phyloP scores from a whole-genome alignment of 2,888 invertebrate species.

The Dromius quadrimaculatus region DNA sequence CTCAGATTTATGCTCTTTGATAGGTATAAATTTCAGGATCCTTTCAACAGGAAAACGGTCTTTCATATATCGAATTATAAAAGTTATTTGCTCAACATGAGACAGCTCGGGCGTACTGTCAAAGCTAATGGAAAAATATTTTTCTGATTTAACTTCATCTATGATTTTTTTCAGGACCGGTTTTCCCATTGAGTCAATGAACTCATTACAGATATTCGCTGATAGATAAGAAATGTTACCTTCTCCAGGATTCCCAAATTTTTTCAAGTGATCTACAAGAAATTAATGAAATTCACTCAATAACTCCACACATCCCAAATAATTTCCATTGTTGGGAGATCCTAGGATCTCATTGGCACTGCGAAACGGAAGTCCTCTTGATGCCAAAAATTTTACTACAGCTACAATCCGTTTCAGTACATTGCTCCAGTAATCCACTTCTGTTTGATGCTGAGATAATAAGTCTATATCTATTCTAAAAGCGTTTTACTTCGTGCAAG shows the following conservation, averaged over 20 bases:
- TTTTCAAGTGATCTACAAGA: slow-evolving; percentile 53
- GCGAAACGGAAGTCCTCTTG: not conserved
- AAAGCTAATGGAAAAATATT: slow-evolving; percentile 53
- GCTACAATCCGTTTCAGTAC: not conserved
- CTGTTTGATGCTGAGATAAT: too few species aligned
- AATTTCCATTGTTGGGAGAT: not conserved
- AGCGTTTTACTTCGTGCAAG: too few species aligned
- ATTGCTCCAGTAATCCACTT: not conserved
- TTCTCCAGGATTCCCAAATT: slow-evolving; percentile 29
- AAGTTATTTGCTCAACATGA: slow-evolving; percentile 59
- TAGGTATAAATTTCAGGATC: not conserved
- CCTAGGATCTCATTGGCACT: not conserved
- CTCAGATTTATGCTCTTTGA: not conserved
- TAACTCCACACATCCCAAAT: too few species aligned
- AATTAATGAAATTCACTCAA: slow-evolving; percentile 21
- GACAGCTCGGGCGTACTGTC: slow-evolving; percentile 59
- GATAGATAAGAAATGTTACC: slow-evolving; percentile 36
- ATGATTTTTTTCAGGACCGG: slow-evolving; percentile 56
- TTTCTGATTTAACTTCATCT: slow-evolving; percentile 57
- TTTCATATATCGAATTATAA: slow-evolving; percentile 58
- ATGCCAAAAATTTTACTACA: not conserved
- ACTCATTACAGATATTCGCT: slow-evolving; percentile 43
- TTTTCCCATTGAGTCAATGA: slow-evolving; percentile 49
- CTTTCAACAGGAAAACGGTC: slow-evolving; percentile 17
- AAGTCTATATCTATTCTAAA: too few species aligned